phyloP scores from a whole-genome alignment of 2,888 invertebrate genomes.

The Pristionchus mayeri region DNA sequence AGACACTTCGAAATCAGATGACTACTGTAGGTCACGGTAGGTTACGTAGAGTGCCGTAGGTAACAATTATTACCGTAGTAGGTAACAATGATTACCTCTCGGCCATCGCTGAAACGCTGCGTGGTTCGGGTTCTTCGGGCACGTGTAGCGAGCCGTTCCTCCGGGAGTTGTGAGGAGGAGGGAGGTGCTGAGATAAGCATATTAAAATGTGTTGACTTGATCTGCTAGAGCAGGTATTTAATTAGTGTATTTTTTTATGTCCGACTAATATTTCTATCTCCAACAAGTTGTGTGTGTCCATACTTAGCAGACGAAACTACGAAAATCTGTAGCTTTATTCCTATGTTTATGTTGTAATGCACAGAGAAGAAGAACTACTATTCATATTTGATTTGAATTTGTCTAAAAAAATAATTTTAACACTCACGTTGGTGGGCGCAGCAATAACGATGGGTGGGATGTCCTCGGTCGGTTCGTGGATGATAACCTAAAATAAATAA shows the following conservation, averaged over 20 bases:
- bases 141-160: neutral
- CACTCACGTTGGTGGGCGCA: neutral
- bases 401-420: no score
- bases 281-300: no score
- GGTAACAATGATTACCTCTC: neutral
- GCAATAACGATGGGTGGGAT: neutral
- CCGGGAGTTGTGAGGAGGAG: neutral
- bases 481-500: neutral
- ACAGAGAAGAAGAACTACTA: no score
- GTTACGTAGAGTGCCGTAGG: neutral
- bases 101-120: neutral
- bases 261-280: neutral
- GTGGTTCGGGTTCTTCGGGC: neutral
- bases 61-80: constrained; percentile 7
- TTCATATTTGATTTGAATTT: no score
- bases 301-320: no score
- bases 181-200: no score
- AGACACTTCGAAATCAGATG: neutral
- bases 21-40: neutral
- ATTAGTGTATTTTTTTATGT: neutral
- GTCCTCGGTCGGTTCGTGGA: constrained; percentile 10
- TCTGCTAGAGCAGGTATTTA: no score
- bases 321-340: no score
- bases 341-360: no score
- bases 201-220: no score